Evolutionary conservation across 2,113 vertebrate genomes (phyloP), one percentile per base, ranked within the genome.

Genomic region (Salvelinus sp.): DNA sequence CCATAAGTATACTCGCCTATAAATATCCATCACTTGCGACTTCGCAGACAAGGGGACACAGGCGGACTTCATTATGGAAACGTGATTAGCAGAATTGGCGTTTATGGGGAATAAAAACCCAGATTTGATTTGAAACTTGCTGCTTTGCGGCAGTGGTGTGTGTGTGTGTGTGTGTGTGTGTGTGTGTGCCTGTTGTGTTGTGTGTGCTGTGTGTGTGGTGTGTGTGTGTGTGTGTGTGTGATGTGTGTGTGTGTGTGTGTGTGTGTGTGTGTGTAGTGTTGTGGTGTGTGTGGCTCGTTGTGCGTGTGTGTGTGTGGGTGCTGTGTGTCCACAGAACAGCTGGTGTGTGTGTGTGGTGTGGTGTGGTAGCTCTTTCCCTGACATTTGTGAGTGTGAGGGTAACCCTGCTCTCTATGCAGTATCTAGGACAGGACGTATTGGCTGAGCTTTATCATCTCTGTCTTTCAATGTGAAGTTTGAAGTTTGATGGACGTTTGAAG

Each of bases 401-500:
- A n/a, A 44, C 33, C 28, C 30, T 60, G 70, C 28, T 72, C 78
- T 74, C 72, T 75, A 65, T 69, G 64, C 66, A 54, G 3, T 54
- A 54, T 54, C 30, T 50, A 50, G 67, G 22, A 68, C 70, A 62
- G 73, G 28, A 47, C 74, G 74, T 70, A 75, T 87, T 81, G 18
- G 80, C 67, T 6, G 0, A 75, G 73, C 48, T 79, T 78, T 74
- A 18, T 74, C 70, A 86, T 85, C 78, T 87, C 80, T 65, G 78
- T 83, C 82, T 76, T 80, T 78, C 73, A 82, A 14, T 54, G 16
- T 54, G 50, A 54, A 54, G 50, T 78, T 73, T 78, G 76, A 88
- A 72, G 74, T 70, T 25, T 69, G 80, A 82, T 85, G 79, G 77
- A 82, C 73, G 80, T 89, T 89, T 88, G 85, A 90, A 88, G 83